Conservation (phyloP, 2,888 invertebrate species). For the Phorcus lineatus region DNA sequence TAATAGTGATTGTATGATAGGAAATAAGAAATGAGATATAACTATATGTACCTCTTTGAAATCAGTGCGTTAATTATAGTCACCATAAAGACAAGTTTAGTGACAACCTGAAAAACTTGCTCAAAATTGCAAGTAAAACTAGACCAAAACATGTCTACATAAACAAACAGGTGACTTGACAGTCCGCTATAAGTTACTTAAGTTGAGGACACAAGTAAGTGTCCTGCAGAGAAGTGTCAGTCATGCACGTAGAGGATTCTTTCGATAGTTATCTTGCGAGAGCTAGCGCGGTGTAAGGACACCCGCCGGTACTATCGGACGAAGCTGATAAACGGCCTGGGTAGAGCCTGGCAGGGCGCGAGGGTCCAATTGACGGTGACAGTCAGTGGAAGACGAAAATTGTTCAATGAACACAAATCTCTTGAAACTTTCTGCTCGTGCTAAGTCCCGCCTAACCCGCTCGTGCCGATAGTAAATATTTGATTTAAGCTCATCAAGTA, state of each 20-base stretch:
- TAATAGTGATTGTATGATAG: too few species aligned
- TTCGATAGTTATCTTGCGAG: constrained; percentile 19
- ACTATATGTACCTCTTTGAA: too few species aligned
- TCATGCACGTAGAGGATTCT: constrained; percentile 23
- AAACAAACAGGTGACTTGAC: background rate
- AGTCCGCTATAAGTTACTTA: background rate
- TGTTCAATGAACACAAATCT: constrained; percentile 16
- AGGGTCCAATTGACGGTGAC: constrained; percentile 20
- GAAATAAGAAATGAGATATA: too few species aligned
- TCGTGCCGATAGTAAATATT: background rate
- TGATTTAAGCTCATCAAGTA: background rate
- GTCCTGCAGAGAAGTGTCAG: background rate
- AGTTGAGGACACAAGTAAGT: background rate
- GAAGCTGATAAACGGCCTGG: constrained; percentile 5
- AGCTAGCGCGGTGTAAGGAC: background rate
- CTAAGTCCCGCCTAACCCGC: background rate
- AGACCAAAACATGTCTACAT: too few species aligned
- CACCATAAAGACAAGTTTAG: too few species aligned
- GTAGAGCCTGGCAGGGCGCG: background rate
- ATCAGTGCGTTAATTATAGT: too few species aligned
- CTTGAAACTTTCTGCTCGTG: background rate
- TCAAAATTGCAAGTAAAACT: too few species aligned
- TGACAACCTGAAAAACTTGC: too few species aligned
- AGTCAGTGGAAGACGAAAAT: background rate
- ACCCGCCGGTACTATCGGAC: constrained; percentile 15